Base-by-base conservation (phyloP, 2,888 invertebrate species). In the Philopedon plagiatum region DNA sequence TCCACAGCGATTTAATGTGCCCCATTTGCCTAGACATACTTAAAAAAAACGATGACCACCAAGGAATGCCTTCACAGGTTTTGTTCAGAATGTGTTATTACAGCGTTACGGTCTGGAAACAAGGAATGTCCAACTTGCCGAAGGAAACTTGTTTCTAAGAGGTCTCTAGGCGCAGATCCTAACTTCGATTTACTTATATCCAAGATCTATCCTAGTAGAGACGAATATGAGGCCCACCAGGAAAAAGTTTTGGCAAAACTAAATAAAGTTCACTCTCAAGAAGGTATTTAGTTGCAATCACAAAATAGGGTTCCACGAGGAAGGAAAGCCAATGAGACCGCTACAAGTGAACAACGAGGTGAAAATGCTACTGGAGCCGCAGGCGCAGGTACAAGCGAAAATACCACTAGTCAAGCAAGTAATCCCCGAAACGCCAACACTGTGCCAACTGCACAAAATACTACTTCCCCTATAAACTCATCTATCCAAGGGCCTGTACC, bases 11-110 rank as follows among this genome's bases (percentile, higher is more conserved):
- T 87, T 88, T 99, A 65, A 98, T 98, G 96, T 99, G 99, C 84
- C 99, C 99, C 58, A 99, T 99, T 84, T 99, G 99, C 86, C 88
- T 99, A 83, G 99, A 99, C 86, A 97, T 98, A 96, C 88, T 99
- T 79, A 99, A 98, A 85, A n/a, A 97, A 96, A 85, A 99, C 99
- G 0, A 99, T 99, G 99, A 99, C 99, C n/a, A 99, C 99, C 5
- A 99, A 99, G 85, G 99, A 99, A 87, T 99, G 99, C 87, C 89
- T 99, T 70, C 99, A 99, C 86, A 92, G 99, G 71, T 99, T 99
- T 86, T 99, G 99, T 86, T 95, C 97, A 19, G 99, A 99, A 84
- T 99, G 99, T 86, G 99, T 99, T 78, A 97, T 98, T 72, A 99
- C 98, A 2, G 99, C 99, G 0, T 87, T 99, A 39, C 90, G 99